These are phyloP conservation scores for Nibea albiflora DNA, from an alignment of 2,113 vertebrate species.

Conservation along the genomic window DNA sequence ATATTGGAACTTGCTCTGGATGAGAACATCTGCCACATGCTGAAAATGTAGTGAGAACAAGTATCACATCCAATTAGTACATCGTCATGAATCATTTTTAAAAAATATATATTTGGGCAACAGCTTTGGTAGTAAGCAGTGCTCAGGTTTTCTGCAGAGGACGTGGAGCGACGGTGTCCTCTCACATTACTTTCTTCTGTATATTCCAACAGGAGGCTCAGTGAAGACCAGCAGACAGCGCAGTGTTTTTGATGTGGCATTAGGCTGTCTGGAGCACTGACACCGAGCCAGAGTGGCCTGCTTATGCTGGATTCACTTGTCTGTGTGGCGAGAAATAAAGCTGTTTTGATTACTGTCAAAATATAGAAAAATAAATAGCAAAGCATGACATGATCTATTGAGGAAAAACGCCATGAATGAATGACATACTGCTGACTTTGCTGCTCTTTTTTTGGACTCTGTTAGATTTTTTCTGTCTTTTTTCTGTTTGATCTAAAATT, in stretches of 20 bases:
- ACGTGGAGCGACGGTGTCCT: not conserved
- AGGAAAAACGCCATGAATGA: not conserved
- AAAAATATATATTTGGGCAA: too few relatives aligned
- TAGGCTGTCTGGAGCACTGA: constrained; percentile 20
- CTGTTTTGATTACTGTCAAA: constrained; percentile 17
- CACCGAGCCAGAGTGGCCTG: constrained; percentile 14
- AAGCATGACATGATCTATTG: not conserved
- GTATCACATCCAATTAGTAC: not conserved
- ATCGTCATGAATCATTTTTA: too few relatives aligned
- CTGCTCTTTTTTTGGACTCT: not conserved
- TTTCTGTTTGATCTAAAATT: not conserved
- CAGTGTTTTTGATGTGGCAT: constrained; percentile 23
- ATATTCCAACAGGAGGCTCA: not conserved
- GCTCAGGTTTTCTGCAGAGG: not conserved
- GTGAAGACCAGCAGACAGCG: constrained; percentile 24
- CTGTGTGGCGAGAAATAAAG: not conserved
- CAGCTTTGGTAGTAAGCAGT: not conserved
- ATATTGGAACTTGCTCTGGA: not conserved
- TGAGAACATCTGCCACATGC: not conserved
- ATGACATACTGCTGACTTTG: not conserved
- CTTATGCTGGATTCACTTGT: not conserved
- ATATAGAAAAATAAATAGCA: constrained; percentile 3
- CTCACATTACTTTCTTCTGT: not conserved
- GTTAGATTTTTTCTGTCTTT: not conserved
- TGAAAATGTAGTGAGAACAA: not conserved